Conservation (phyloP, 2,888 invertebrate genomes). For the Ochlodes sylvanus region DNA sequence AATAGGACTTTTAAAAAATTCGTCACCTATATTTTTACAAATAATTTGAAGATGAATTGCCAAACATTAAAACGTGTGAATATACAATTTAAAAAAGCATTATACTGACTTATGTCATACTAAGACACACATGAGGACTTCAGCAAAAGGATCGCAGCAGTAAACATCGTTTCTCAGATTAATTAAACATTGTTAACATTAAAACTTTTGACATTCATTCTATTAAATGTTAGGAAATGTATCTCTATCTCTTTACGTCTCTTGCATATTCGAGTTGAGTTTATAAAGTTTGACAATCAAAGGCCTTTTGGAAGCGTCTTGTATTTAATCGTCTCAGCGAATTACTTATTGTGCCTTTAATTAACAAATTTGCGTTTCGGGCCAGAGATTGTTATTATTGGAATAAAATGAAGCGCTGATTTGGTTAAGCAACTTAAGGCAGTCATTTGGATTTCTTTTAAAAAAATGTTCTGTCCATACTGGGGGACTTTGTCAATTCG, state of each 20-base stretch:
- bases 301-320: not conserved
- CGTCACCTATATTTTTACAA: too few species aligned
- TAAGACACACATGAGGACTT: too few species aligned
- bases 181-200: conserved; percentile 6
- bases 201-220: conserved; percentile 2
- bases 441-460: too few species aligned
- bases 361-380: not conserved
- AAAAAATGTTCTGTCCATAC: too few species aligned
- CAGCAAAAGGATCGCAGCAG: not conserved
- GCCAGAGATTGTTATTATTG: not conserved
- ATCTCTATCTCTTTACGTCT: not conserved
- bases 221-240: not conserved
- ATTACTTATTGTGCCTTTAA: conserved; percentile 1
- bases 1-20: too few species aligned
- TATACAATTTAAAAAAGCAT: too few species aligned
- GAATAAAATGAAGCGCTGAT: not conserved
- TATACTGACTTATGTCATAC: too few species aligned
- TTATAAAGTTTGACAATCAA: conserved; percentile 5
- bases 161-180: not conserved
- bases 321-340: not conserved
- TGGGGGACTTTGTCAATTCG: too few species aligned
- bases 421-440: not conserved
- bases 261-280: not conserved
- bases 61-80: too few species aligned
- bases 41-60: too few species aligned